These are phyloP conservation scores for Platycercus adscitus DNA, from an alignment of 2,113 vertebrate genomes.

Conservation along the genomic window DNA sequence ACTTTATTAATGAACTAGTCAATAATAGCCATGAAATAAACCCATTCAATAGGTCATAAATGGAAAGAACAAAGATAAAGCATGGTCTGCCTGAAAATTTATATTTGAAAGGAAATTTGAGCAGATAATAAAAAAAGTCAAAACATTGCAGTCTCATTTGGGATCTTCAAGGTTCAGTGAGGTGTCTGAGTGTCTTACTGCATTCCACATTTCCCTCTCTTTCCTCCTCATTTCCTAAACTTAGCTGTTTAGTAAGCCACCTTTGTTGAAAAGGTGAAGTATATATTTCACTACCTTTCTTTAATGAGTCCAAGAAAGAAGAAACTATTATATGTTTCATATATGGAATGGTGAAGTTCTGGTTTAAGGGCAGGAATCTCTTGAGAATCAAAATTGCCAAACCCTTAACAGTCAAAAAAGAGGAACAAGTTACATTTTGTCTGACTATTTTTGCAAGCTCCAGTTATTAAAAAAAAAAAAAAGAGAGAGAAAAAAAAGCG, in stretches of 20 bases:
- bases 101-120: not conserved
- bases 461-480: not conserved
- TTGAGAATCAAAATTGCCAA: not conserved
- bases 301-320: not conserved
- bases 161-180: not conserved
- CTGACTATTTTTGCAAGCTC: not conserved
- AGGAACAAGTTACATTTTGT: not conserved
- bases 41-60: not conserved
- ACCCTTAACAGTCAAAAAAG: not conserved
- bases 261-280: not conserved
- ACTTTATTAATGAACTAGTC: not conserved
- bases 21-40: not conserved
- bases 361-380: not conserved
- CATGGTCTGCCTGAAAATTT: not conserved
- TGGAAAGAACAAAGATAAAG: not conserved
- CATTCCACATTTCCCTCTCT: not conserved
- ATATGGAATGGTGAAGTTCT: not conserved
- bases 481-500: not conserved
- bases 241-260: not conserved
- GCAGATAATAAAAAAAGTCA: not conserved
- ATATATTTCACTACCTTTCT: not conserved
- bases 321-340: not conserved
- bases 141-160: not conserved
- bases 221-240: not conserved
- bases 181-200: not conserved